Conservation (phyloP, 2,113 vertebrate genomes). For the Elanus axillaris region DNA sequence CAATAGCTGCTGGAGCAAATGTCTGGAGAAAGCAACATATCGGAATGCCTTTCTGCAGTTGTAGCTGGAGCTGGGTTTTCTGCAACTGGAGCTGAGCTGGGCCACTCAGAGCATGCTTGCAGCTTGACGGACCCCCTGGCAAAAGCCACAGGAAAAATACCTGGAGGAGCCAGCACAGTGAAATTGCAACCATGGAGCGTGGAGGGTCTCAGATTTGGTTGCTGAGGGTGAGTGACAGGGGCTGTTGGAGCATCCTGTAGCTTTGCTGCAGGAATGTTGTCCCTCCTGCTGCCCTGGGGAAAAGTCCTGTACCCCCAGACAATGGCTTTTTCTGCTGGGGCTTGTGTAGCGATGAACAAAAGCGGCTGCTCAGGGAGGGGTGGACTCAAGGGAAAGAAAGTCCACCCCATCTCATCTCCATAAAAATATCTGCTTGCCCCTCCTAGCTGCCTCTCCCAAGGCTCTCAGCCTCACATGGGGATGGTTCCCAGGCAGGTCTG, state of each 20-base stretch:
- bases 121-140: background rate
- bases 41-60: background rate
- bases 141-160: background rate
- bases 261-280: background rate
- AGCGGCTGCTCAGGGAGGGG: background rate
- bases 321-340: background rate
- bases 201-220: background rate
- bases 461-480: background rate
- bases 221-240: background rate
- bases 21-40: background rate
- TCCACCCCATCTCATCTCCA: background rate
- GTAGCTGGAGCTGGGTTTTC: background rate
- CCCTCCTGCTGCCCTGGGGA: background rate
- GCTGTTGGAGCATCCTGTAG: background rate
- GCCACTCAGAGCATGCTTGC: background rate
- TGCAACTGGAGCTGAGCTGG: background rate
- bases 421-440: background rate
- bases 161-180: background rate
- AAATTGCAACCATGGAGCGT: background rate
- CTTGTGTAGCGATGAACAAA: background rate
- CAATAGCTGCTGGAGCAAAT: background rate
- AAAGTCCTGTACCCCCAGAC: background rate
- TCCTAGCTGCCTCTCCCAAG: background rate
- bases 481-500: background rate
- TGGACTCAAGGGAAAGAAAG: background rate